phyloP scores from a whole-genome alignment of 2,113 vertebrate genomes.

The Microcebus murinus region DNA sequence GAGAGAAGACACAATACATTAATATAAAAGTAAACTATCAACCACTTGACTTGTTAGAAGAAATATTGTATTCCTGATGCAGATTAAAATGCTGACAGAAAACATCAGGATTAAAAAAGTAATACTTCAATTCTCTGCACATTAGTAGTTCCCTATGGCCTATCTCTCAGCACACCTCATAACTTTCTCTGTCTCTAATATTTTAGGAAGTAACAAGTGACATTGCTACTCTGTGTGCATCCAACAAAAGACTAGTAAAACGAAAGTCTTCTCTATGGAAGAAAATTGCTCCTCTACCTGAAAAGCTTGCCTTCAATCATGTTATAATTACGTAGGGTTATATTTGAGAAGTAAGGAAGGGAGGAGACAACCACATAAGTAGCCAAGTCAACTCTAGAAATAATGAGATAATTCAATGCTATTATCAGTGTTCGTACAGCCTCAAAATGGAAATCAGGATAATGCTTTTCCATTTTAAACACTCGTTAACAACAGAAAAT shows the following conservation, averaged over 20 bases:
- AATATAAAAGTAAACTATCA: not conserved
- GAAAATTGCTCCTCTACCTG: not conserved
- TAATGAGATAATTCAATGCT: not conserved
- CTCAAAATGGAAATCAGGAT: constrained; percentile 10
- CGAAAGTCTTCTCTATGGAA: not conserved
- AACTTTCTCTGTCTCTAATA: not conserved
- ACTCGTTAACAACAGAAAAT: not conserved
- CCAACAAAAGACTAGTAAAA: constrained; percentile 26
- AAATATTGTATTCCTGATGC: not conserved
- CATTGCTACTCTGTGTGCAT: not conserved
- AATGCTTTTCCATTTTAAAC: not conserved
- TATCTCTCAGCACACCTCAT: not conserved
- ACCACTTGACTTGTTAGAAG: not conserved
- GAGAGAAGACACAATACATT: not conserved
- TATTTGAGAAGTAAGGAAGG: not conserved
- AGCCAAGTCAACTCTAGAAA: constrained; percentile 3
- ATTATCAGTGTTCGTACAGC: not conserved
- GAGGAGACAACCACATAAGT: not conserved
- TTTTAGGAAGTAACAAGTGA: not conserved
- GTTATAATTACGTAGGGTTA: not conserved
- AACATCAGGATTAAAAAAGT: not conserved
- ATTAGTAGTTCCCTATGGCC: not conserved
- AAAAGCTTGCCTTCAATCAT: not conserved
- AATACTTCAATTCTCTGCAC: not conserved
- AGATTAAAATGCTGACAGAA: not conserved